These are phyloP conservation scores for Drosophila carrolli DNA, from an alignment of 1,140 invertebrate species.

Conservation along the genomic window DNA sequence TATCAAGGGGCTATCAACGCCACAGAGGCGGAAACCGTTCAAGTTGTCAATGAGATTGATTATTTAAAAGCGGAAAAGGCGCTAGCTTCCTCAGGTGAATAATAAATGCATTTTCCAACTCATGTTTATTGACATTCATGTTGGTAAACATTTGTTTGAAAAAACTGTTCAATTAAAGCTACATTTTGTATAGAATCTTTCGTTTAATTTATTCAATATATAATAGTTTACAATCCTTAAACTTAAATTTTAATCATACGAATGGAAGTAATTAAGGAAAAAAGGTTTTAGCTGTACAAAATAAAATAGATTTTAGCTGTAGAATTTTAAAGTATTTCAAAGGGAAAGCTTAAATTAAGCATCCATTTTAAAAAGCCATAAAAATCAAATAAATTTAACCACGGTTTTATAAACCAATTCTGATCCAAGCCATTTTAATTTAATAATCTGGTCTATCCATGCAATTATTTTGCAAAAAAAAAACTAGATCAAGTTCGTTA, in stretches of 20 bases:
- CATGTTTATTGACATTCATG: not conserved
- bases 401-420: too few species aligned
- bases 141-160: not conserved
- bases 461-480: not conserved
- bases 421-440: not conserved
- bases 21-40: constrained; percentile 39
- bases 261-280: too few species aligned
- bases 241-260: too few species aligned
- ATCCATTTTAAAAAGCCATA: not conserved
- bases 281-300: too few species aligned
- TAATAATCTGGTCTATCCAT: not conserved
- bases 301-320: too few species aligned
- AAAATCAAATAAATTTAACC: not conserved
- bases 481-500: constrained; percentile 6
- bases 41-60: constrained; percentile 75
- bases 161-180: too few species aligned
- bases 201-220: too few species aligned
- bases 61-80: constrained; percentile 42
- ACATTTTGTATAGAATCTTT: too few species aligned
- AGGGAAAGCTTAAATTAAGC: not conserved
- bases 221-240: too few species aligned
- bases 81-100: constrained; percentile 50
- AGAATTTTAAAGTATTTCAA: not conserved
- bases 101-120: constrained; percentile 11
- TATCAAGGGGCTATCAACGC: constrained; percentile 49